Conservation (phyloP, 2,888 invertebrate genomes). For the Eudasyphora cyanicolor region DNA sequence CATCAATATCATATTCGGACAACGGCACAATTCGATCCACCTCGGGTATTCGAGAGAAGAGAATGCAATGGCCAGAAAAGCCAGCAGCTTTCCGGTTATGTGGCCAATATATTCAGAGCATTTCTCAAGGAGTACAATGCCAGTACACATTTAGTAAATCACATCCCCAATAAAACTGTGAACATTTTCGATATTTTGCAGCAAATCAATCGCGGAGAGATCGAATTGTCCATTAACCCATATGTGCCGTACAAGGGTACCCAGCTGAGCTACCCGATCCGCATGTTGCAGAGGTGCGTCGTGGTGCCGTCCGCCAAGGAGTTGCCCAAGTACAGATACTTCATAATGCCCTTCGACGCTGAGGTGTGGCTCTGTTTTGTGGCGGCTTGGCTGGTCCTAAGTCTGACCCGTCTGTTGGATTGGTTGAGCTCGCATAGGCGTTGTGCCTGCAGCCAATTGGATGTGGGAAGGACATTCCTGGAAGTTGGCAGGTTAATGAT, state of each 20-base stretch:
- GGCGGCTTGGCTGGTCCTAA: constrained; percentile 57
- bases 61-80: constrained; percentile 12
- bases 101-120: constrained; percentile 66
- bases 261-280: constrained; percentile 69
- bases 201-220: constrained; percentile 63
- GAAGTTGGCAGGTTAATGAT: constrained; percentile 67
- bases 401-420: constrained; percentile 51
- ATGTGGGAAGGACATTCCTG: constrained; percentile 64
- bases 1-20: constrained; percentile 66
- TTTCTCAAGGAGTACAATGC: constrained; percentile 69
- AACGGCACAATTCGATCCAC: constrained; percentile 68
- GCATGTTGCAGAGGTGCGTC: constrained; percentile 69
- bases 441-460: not conserved
- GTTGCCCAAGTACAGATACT: constrained; percentile 68
- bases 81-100: constrained; percentile 66
- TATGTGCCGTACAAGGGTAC: constrained; percentile 60
- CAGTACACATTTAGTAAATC: constrained; percentile 59
- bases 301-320: constrained; percentile 68
- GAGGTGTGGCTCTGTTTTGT: constrained; percentile 66
- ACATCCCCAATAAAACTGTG: constrained; percentile 60
- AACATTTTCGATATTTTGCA: constrained; percentile 64
- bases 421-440: not conserved
- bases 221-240: constrained; percentile 69
- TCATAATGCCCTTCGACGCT: constrained; percentile 68
- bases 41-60: constrained; percentile 66